Percentiles rank a stretch among this genome's conserved stretches.
Conservation (phyloP, 2,113 vertebrate species). For the Zosterops pallidus region DNA sequence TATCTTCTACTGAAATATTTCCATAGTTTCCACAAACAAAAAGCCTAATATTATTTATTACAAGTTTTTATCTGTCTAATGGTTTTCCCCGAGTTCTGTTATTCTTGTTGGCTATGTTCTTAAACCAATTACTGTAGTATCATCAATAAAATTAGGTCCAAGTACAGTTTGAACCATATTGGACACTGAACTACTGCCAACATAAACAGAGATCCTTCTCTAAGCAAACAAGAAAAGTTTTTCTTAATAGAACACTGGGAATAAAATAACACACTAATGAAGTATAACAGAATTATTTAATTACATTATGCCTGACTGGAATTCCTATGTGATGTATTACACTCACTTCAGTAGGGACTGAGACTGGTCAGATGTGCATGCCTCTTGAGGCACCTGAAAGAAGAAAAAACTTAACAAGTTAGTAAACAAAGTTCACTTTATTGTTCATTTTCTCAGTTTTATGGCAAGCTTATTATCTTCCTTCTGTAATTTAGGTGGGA, state of each 20-base stretch:
- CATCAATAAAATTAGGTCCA: neutral
- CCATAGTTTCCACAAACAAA: neutral
- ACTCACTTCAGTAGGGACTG: conserved; percentile 70
- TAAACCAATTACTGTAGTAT: neutral
- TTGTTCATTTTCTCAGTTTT: neutral
- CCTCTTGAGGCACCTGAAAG: conserved; percentile 16
- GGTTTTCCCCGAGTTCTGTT: neutral
- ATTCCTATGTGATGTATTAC: neutral
- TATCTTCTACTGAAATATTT: neutral
- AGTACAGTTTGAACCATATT: neutral
- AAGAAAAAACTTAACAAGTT: neutral
- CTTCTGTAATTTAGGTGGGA: neutral
- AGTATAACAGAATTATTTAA: neutral
- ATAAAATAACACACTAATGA: neutral
- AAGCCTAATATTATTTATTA: neutral
- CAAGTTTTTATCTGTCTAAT: neutral
- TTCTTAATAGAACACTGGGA: neutral
- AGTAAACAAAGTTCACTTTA: neutral
- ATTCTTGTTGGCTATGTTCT: neutral
- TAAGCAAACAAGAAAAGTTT: conserved; percentile 6
- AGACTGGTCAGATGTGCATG: conserved; percentile 1
- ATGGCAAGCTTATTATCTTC: neutral
- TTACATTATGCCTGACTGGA: neutral
- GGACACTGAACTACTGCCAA: neutral
- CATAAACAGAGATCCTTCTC: neutral